A percentile compares a stretch with the other conserved stretches of the same genome.
These are phyloP conservation scores for Ylistrum balloti DNA, from an alignment of 1,140 invertebrate genomes.

Conservation along the genomic window DNA sequence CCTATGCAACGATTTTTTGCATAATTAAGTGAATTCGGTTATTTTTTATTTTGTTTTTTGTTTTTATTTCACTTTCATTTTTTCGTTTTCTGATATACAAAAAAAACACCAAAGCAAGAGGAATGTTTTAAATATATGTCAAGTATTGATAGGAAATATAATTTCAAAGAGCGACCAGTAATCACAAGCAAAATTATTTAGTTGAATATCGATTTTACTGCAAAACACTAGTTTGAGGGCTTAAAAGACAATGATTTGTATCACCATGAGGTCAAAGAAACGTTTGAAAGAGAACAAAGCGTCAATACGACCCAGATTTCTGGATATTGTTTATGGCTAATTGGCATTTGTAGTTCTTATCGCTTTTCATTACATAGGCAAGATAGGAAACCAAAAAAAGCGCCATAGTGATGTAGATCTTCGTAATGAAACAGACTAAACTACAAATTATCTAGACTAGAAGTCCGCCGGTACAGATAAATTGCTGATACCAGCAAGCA, in stretches of 20 bases:
- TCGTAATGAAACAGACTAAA: not conserved
- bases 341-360: not conserved
- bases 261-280: constrained; percentile 29
- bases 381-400: not conserved
- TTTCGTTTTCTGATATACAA: not conserved
- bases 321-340: not conserved
- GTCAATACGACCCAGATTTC: not conserved
- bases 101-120: too few species aligned
- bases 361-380: not conserved
- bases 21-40: too few species aligned
- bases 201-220: too few species aligned
- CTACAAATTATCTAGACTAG: not conserved
- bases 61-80: too few species aligned
- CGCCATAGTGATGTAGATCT: not conserved
- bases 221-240: too few species aligned
- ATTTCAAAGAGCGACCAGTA: too few species aligned
- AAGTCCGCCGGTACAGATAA: not conserved
- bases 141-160: too few species aligned
- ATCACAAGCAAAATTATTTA: too few species aligned
- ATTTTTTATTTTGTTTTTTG: too few species aligned
- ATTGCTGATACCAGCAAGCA: not conserved
- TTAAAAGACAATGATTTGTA: too few species aligned
- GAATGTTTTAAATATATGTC: too few species aligned
- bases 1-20: too few species aligned
- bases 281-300: not conserved